A percentile compares a stretch with the other conserved stretches of the same genome.
phyloP scores from a whole-genome alignment of 2,113 vertebrate species.

The Globicephala melas region DNA sequence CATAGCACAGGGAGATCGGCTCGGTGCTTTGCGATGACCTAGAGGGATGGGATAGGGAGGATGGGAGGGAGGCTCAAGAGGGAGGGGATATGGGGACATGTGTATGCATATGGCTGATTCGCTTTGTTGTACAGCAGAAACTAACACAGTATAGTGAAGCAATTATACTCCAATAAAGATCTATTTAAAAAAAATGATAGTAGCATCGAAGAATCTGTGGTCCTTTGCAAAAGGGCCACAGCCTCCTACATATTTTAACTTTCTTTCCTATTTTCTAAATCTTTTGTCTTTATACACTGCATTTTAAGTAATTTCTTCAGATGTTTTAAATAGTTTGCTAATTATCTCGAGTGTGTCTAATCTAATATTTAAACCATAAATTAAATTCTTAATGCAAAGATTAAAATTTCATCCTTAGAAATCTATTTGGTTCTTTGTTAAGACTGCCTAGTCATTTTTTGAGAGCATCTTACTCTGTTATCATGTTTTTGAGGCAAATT shows the following conservation, averaged over 20 bases:
- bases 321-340: neutral
- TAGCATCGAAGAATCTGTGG: neutral
- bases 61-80: too few species aligned
- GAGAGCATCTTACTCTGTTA: neutral
- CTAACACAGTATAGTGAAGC: too few species aligned
- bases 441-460: neutral
- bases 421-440: neutral
- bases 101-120: too few species aligned
- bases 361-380: neutral
- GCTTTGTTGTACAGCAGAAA: too few species aligned
- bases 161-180: too few species aligned
- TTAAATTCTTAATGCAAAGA: conserved; percentile 4
- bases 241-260: neutral
- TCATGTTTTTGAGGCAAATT: neutral
- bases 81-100: too few species aligned
- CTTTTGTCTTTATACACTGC: neutral
- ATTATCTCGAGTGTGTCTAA: neutral
- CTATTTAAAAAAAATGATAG: too few species aligned
- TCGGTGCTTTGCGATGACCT: too few species aligned
- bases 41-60: too few species aligned
- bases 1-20: too few species aligned
- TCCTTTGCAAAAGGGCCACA: neutral
- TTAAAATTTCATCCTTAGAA: neutral
- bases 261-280: neutral
- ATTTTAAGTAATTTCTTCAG: neutral